Conservation (phyloP, 2,797 vertebrate genomes). For the Prunella strophiata region DNA sequence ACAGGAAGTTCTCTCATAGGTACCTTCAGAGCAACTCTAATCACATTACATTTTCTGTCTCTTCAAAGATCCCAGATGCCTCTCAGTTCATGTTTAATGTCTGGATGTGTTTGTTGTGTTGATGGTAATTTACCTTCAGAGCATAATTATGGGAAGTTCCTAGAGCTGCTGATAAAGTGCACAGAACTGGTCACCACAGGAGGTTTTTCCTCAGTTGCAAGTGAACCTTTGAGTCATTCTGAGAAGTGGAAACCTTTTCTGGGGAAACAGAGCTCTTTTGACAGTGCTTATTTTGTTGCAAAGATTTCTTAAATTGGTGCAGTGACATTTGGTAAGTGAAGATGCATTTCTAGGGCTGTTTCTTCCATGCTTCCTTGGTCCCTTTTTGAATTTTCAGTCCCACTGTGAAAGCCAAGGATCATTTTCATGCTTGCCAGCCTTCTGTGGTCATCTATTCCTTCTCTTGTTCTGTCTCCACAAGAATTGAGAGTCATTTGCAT, state of each 20-base stretch:
- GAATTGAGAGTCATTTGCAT: neutral
- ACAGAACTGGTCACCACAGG: neutral
- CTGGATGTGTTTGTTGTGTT: neutral
- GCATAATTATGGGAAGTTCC: neutral
- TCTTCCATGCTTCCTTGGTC: neutral
- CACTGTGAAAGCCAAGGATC: neutral
- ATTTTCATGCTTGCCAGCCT: neutral
- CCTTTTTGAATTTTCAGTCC: neutral
- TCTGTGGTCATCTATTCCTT: neutral
- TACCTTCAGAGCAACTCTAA: neutral
- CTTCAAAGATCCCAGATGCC: slow-evolving; percentile 1
- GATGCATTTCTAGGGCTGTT: neutral
- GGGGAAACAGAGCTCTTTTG: neutral
- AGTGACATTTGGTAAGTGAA: neutral
- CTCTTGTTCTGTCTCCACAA: neutral
- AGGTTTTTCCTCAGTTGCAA: neutral
- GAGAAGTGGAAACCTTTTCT: neutral
- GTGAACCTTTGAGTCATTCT: neutral
- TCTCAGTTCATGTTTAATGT: neutral
- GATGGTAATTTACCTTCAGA: neutral
- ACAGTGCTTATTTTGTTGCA: neutral
- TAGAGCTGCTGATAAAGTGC: neutral
- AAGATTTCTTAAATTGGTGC: neutral
- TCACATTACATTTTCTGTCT: neutral
- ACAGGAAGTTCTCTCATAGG: neutral